Percentiles rank a stretch among this genome's conserved stretches.
Conservation (phyloP, 2,888 invertebrate genomes). For the Eupithecia dodoneata region DNA sequence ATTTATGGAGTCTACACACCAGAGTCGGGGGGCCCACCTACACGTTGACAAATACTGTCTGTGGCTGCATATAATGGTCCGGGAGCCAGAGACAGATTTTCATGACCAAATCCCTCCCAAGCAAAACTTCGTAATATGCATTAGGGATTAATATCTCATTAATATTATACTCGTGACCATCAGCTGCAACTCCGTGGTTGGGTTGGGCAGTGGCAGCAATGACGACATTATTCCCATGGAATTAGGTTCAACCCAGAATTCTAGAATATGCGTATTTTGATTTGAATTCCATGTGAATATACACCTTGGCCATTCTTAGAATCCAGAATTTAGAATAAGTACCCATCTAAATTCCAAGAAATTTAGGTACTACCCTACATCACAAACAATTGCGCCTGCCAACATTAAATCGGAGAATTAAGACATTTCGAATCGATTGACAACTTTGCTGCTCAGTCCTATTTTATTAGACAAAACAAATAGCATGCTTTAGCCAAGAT, state of each 20-base stretch:
- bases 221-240: too few relatives aligned
- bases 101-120: too few relatives aligned
- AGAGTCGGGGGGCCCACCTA: neutral
- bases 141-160: too few relatives aligned
- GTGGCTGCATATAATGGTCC: too few relatives aligned
- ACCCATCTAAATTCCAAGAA: slow-evolving; percentile 8
- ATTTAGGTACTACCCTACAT: slow-evolving; percentile 1
- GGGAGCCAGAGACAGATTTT: too few relatives aligned
- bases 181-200: too few relatives aligned
- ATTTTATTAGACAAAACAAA: slow-evolving; percentile 13
- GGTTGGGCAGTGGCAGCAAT: too few relatives aligned
- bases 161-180: too few relatives aligned
- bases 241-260: too few relatives aligned
- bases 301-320: neutral
- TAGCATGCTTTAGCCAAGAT: slow-evolving; percentile 22
- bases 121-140: too few relatives aligned
- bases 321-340: neutral
- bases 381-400: slow-evolving; percentile 6
- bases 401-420: slow-evolving; percentile 19
- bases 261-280: too few relatives aligned
- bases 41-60: neutral
- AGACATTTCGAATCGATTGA: slow-evolving; percentile 15
- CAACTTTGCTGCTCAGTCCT: slow-evolving; percentile 21
- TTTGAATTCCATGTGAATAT: too few relatives aligned
- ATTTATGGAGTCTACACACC: neutral